A percentile compares a stretch with the other conserved stretches of the same genome.
Conservation (phyloP, 2,797 vertebrate species). For the Fundulus diaphanus region DNA sequence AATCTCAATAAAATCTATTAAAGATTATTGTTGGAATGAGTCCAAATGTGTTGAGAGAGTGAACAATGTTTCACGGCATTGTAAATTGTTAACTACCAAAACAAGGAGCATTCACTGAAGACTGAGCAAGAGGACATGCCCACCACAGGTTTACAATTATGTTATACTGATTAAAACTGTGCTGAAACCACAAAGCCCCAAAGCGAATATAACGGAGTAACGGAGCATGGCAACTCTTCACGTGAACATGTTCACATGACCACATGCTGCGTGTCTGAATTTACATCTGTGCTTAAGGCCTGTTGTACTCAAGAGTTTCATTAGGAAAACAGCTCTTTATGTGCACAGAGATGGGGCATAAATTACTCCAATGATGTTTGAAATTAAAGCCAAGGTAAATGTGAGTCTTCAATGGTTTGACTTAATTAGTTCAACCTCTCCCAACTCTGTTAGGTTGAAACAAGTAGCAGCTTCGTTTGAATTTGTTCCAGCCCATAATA, state of each 20-base stretch:
- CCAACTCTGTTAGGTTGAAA: slow-evolving; percentile 45
- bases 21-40: not conserved
- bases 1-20: not conserved
- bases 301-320: slow-evolving; percentile 55
- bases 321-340: slow-evolving; percentile 61
- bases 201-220: slow-evolving; percentile 57
- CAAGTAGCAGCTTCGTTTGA: slow-evolving; percentile 38
- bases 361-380: slow-evolving; percentile 69
- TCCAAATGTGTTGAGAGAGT: not conserved
- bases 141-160: slow-evolving; percentile 28
- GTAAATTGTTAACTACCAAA: not conserved
- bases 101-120: not conserved
- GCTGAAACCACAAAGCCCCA: slow-evolving; percentile 36
- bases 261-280: slow-evolving; percentile 1
- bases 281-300: slow-evolving; percentile 54
- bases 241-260: slow-evolving; percentile 8
- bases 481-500: slow-evolving; percentile 26
- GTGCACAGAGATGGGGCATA: slow-evolving; percentile 45
- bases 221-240: slow-evolving; percentile 49
- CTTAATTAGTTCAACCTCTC: slow-evolving; percentile 70
- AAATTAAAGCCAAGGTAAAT: slow-evolving; percentile 64
- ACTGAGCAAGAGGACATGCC: not conserved
- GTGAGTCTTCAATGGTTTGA: slow-evolving; percentile 62
- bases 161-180: slow-evolving; percentile 31
- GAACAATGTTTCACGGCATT: not conserved